Evolutionary conservation across 2,113 vertebrate species (phyloP).

Genomic region (Serranochromis macrocephalus): DNA sequence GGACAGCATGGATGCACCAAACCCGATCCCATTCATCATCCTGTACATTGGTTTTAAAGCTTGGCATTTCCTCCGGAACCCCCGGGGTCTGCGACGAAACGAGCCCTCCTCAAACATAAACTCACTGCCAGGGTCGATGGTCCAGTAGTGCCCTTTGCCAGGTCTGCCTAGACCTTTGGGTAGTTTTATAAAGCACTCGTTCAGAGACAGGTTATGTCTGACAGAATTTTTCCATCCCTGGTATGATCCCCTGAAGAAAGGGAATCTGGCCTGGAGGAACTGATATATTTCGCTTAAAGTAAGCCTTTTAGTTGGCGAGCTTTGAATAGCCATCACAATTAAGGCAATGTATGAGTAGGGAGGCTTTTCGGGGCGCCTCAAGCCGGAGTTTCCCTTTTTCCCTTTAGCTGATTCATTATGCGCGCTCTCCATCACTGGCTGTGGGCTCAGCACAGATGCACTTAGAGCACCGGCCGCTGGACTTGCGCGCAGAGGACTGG

Average conservation of each 20-base stretch:
- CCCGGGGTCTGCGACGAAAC: conserved; percentile 89
- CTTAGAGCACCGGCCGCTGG: conserved; percentile 71
- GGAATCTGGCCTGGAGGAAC: conserved; percentile 90
- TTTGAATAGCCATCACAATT: conserved; percentile 97
- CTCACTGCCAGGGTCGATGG: conserved; percentile 92
- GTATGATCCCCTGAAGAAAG: conserved; percentile 91
- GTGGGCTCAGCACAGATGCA: conserved; percentile 71
- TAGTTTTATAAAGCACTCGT: conserved; percentile 89
- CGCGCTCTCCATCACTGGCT: conserved; percentile 71
- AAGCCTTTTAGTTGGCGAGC: conserved; percentile 85
- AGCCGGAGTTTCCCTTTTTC: conserved; percentile 83
- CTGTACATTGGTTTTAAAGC: conserved; percentile 89
- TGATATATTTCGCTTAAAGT: conserved; percentile 96
- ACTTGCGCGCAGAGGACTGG: conserved; percentile 71
- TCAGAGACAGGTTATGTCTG: conserved; percentile 85
- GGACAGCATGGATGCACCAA: conserved; percentile 82
- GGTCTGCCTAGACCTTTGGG: conserved; percentile 91
- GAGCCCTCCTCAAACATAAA: conserved; percentile 98
- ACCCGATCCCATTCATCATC: conserved; percentile 87
- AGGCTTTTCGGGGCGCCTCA: conserved; percentile 90
- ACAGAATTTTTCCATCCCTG: conserved; percentile 98
- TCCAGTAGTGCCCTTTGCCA: conserved; percentile 96
- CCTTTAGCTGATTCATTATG: conserved; percentile 59
- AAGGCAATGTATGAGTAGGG: conserved; percentile 95
- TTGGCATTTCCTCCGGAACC: conserved; percentile 93